phyloP scores from a whole-genome alignment of 1,140 invertebrate species.

The Drosophila micromelanica region DNA sequence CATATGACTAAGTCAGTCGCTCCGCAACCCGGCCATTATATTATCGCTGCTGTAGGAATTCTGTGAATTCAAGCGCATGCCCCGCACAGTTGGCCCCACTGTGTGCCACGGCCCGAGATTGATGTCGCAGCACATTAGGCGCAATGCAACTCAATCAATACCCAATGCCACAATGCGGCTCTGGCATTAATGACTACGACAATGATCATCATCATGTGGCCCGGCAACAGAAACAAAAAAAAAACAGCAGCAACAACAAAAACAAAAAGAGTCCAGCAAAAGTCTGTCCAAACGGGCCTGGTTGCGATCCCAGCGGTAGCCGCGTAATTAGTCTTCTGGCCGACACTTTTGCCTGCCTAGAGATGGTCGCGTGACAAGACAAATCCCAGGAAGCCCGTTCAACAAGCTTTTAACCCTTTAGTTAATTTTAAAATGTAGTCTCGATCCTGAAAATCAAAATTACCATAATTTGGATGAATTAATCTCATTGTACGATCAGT shows the following conservation, averaged over 20 bases:
- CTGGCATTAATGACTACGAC: slow-evolving; percentile 65
- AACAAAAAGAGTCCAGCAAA: slow-evolving; percentile 28
- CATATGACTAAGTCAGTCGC: slow-evolving; percentile 17
- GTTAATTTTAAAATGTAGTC: no score
- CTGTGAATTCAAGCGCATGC: slow-evolving; percentile 61
- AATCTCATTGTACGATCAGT: no score
- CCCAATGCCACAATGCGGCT: slow-evolving; percentile 52
- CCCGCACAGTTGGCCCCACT: not conserved
- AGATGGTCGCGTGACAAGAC: slow-evolving; percentile 27
- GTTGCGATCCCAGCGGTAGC: slow-evolving; percentile 32
- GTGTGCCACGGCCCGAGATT: slow-evolving; percentile 45
- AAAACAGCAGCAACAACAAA: slow-evolving; percentile 6
- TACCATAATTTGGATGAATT: no score
- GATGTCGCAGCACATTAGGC: slow-evolving; percentile 82
- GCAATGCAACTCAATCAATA: slow-evolving; percentile 81
- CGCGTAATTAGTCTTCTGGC: slow-evolving; percentile 79
- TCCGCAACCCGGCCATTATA: not conserved
- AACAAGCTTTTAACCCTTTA: no score
- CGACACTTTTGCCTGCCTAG: slow-evolving; percentile 63
- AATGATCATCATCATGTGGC: slow-evolving; percentile 55
- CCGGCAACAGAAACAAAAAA: slow-evolving; percentile 11
- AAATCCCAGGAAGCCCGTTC: not conserved
- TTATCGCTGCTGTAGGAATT: slow-evolving; percentile 28
- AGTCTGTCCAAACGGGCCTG: slow-evolving; percentile 27
- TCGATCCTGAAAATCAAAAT: no score